Percentiles rank a stretch among this genome's conserved stretches.
Conservation (phyloP, 1,140 invertebrate species). For the Grapholita molesta region DNA sequence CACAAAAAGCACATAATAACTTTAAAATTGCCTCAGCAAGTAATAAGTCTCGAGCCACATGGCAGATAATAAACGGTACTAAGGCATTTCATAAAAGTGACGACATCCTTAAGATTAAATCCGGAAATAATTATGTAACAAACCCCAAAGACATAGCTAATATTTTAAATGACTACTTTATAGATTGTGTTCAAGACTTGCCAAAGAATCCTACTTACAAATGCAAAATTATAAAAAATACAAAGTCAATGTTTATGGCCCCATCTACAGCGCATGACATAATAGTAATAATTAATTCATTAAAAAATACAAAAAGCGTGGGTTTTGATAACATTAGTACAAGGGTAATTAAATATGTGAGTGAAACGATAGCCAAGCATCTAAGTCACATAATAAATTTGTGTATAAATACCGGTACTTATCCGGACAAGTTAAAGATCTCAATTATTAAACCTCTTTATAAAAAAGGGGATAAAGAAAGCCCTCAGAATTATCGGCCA, state of each 20-base stretch:
- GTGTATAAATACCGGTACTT: conserved; percentile 4
- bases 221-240: neutral
- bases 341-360: conserved; percentile 19
- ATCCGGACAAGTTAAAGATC: conserved; percentile 1
- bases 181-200: neutral
- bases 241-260: neutral
- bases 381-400: conserved; percentile 18
- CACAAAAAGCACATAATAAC: conserved; percentile 10
- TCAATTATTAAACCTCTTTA: neutral
- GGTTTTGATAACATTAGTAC: conserved; percentile 18
- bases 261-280: neutral
- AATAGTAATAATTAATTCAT: neutral
- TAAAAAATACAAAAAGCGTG: conserved; percentile 20
- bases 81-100: neutral
- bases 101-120: neutral
- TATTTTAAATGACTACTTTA: conserved; percentile 7
- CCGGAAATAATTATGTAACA: neutral
- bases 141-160: conserved; percentile 3
- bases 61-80: conserved; percentile 7
- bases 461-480: neutral
- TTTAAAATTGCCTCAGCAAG: neutral
- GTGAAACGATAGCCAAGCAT: neutral
- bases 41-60: conserved; percentile 6
- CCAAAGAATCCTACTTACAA: neutral
- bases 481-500: neutral